Evolutionary conservation across 2,797 vertebrate genomes (phyloP).

Genomic region (Phaenicophaeus curvirostris): DNA sequence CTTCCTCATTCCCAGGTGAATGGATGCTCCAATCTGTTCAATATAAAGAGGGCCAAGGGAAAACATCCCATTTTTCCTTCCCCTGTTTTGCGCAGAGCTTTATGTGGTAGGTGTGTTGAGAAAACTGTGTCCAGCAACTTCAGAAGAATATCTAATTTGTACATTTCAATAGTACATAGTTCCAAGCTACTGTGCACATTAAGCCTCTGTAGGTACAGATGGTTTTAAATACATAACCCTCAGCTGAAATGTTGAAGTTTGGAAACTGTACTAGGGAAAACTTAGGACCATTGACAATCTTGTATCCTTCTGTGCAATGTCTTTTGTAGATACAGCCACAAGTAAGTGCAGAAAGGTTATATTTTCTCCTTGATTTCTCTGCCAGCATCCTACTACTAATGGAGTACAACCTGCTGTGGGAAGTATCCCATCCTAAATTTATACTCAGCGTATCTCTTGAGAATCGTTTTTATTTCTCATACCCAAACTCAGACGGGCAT

Average conservation of each 20-base stretch:
- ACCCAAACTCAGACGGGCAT: slow-evolving; percentile 36
- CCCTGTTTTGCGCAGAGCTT: neutral
- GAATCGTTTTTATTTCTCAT: slow-evolving; percentile 28
- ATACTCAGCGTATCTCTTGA: slow-evolving; percentile 9
- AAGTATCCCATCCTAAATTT: slow-evolving; percentile 57
- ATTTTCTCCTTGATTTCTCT: slow-evolving; percentile 50
- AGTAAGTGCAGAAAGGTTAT: slow-evolving; percentile 47
- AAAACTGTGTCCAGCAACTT: neutral
- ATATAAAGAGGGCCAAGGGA: neutral
- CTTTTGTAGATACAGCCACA: slow-evolving; percentile 3
- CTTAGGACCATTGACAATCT: neutral
- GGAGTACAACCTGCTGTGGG: slow-evolving; percentile 39
- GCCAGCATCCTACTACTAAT: slow-evolving; percentile 40
- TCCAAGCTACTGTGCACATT: neutral
- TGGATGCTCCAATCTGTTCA: neutral
- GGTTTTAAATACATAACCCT: neutral
- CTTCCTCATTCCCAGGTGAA: neutral
- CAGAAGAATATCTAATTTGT: neutral
- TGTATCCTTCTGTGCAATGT: neutral
- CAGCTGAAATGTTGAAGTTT: neutral
- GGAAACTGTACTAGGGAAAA: neutral
- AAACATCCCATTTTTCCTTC: neutral
- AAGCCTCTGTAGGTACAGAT: neutral
- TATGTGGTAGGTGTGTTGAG: neutral
- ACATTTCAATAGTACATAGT: neutral